Base-by-base conservation (phyloP, 2,113 vertebrate genomes). In the Charina bottae region DNA sequence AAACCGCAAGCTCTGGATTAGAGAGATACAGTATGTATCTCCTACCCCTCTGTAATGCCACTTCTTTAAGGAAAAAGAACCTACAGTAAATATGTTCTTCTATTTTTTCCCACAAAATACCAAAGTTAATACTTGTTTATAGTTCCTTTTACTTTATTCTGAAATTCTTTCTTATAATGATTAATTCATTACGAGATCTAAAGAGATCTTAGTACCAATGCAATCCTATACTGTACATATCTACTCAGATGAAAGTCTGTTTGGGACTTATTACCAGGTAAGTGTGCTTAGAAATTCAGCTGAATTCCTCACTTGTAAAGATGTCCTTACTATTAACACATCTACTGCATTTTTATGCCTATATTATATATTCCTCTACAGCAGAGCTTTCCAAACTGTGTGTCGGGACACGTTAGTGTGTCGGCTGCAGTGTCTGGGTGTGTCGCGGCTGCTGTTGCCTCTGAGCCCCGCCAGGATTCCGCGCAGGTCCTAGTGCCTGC, bases 51-150 rank as follows among this genome's bases (percentile, higher is more conserved):
- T 37, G 6, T 2, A 72, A 72, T 72, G 15, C 13, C 68, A 72
- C 15, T 72, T 72, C 6, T 72, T 72, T 68, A 33, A 68, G 12
- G 28, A 72, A 33, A 68, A 68, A 72, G 4, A 19, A 37, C 17
- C n/a, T 78, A 17, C 37, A 3, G n/a, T n/a, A n/a, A n/a, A n/a
- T 19, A 19, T 6, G 13, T 68, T 68, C 28, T 68, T 68, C 64
- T n/a, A n/a, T 37, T 72, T 21, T 72, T 9, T 1, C 7, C 19
- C 28, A 23, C 42, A 78, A 49, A 28, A 1, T 56, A 90, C n/a
- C 53, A 56, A 93, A 83, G 85, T 19, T 56, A 60, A 88, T 87
- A 78, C 7, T 24, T 90, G 62, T 33, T 93, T 13, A 26, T 15
- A 4, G 0, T 4, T 28, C 37, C 15, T 88, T 93, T 37, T 87